Conservation (phyloP, 1,140 invertebrate species). For the Cydia amplana region DNA sequence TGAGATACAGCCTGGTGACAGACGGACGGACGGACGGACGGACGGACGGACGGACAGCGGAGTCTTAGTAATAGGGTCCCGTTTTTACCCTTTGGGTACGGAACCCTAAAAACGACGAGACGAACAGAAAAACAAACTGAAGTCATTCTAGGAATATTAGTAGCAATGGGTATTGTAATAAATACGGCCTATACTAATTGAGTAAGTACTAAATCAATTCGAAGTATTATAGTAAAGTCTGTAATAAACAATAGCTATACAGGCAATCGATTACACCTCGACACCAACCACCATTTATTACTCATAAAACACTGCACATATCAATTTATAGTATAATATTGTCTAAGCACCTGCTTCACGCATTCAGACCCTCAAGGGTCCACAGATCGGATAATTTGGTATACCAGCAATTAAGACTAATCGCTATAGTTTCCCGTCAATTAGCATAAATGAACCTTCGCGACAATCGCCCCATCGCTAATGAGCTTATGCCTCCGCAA, state of each 20-base stretch:
- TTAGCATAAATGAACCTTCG: conserved; percentile 62
- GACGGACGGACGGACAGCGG: too few relatives aligned
- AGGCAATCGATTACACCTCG: neutral
- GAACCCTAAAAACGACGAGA: too few relatives aligned
- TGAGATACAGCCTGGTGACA: too few relatives aligned
- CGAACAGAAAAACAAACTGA: too few relatives aligned
- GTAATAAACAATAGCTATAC: neutral
- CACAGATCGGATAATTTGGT: conserved; percentile 60
- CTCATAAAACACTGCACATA: conserved; percentile 12
- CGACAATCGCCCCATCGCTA: conserved; percentile 49
- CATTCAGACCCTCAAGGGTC: conserved; percentile 42
- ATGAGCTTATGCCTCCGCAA: conserved; percentile 43
- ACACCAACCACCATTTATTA: neutral
- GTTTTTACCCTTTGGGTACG: too few relatives aligned
- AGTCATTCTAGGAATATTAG: too few relatives aligned
- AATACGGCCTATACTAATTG: neutral
- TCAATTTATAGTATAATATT: neutral
- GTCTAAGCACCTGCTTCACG: neutral
- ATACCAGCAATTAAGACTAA: conserved; percentile 69
- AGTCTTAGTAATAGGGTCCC: too few relatives aligned
- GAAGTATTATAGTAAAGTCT: neutral
- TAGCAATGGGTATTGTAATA: too few relatives aligned
- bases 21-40: too few relatives aligned
- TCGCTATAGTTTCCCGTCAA: conserved; percentile 65
- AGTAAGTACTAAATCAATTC: neutral